phyloP scores from a whole-genome alignment of 2,888 invertebrate genomes.

The Ophonus ardosiacus region DNA sequence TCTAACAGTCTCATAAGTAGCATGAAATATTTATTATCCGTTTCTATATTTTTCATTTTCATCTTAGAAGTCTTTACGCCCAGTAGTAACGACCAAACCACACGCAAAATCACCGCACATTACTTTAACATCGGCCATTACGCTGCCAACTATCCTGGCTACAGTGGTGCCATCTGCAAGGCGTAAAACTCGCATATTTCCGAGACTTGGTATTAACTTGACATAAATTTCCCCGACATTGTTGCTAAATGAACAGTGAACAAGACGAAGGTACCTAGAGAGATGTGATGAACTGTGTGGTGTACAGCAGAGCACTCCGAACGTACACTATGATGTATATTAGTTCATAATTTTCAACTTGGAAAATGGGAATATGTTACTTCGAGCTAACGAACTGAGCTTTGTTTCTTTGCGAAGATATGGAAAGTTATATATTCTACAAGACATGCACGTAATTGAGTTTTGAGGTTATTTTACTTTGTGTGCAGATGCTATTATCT shows the following conservation, averaged over 20 bases:
- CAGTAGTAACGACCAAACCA: constrained; percentile 21
- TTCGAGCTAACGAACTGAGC: constrained; percentile 31
- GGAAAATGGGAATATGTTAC: constrained; percentile 35
- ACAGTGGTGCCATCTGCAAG: constrained; percentile 22
- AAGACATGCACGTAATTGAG: constrained; percentile 22
- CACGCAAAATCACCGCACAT: constrained; percentile 11
- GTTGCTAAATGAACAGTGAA: constrained; percentile 43
- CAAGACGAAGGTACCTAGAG: constrained; percentile 5
- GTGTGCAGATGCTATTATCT: constrained; percentile 4
- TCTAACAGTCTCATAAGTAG: not conserved
- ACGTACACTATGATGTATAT: constrained; percentile 26
- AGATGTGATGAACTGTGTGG: constrained; percentile 29
- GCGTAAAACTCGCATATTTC: constrained; percentile 31
- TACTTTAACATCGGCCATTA: constrained; percentile 39
- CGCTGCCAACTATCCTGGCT: not conserved
- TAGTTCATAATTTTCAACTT: constrained; percentile 46
- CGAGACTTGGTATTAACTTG: constrained; percentile 39
- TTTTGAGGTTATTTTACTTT: not conserved
- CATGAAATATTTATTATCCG: not conserved
- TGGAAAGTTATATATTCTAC: constrained; percentile 37
- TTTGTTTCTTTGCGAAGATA: constrained; percentile 18
- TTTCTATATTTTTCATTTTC: not conserved
- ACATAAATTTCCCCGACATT: constrained; percentile 41
- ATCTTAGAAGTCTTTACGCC: not conserved
- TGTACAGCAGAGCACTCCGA: not conserved